phyloP scores from a whole-genome alignment of 1,140 invertebrate genomes.

The Chlorops oryzae region DNA sequence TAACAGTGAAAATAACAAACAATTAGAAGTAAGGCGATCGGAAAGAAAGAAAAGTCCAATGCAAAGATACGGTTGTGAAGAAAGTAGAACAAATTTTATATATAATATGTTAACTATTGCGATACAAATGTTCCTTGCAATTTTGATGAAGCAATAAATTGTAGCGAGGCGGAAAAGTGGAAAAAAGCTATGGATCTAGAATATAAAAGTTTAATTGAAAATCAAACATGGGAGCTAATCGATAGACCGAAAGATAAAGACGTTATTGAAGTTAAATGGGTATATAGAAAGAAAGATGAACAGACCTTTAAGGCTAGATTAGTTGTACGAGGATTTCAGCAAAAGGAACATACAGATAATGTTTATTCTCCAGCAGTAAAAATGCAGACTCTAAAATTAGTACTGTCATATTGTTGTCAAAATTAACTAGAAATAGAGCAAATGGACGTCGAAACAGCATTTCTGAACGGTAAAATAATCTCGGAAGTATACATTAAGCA shows the following conservation, averaged over 20 bases:
- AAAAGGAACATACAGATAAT: constrained; percentile 27
- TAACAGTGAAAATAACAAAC: constrained; percentile 19
- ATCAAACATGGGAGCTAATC: constrained; percentile 43
- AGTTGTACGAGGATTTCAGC: constrained; percentile 41
- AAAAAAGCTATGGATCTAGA: constrained; percentile 42
- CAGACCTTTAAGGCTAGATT: constrained; percentile 21
- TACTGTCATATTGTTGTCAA: constrained; percentile 37
- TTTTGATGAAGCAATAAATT: constrained; percentile 34
- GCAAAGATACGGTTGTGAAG: constrained; percentile 22
- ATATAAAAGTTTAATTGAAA: too few species aligned
- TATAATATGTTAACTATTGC: constrained; percentile 37
- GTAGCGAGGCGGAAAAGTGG: constrained; percentile 30
- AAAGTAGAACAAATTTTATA: constrained; percentile 29
- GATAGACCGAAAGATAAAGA: constrained; percentile 28
- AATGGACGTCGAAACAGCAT: too few species aligned
- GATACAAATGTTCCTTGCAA: constrained; percentile 29
- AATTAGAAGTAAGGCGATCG: constrained; percentile 11
- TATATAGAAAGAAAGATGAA: constrained; percentile 30
- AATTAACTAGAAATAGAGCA: constrained; percentile 23
- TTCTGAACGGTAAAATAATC: too few species aligned
- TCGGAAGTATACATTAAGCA: too few species aligned
- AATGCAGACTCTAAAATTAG: constrained; percentile 35
- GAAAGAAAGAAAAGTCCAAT: constrained; percentile 16
- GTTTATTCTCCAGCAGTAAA: constrained; percentile 20
- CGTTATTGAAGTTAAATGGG: too few species aligned